phyloP scores from a whole-genome alignment of 2,888 invertebrate genomes.

The Mimumesa dahlbomi region DNA sequence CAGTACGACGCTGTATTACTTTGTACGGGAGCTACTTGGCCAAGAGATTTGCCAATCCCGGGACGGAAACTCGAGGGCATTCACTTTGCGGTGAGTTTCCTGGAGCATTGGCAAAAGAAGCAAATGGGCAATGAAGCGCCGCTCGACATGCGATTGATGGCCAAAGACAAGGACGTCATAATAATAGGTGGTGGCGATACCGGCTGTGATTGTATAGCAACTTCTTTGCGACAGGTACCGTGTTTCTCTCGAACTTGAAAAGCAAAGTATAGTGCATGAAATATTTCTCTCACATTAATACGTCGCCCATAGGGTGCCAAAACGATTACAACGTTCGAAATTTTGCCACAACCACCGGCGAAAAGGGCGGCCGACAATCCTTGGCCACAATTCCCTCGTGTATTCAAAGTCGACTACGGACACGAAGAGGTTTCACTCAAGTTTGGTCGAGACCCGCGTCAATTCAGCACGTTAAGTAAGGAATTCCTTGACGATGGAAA shows the following conservation, averaged over 20 bases:
- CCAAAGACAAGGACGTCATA: slow-evolving; percentile 96
- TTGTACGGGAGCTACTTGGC: slow-evolving; percentile 98
- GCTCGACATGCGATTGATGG: slow-evolving; percentile 83
- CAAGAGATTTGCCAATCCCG: slow-evolving; percentile 92
- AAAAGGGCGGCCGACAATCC: slow-evolving; percentile 94
- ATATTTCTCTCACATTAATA: too few relatives aligned
- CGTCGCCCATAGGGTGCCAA: slow-evolving; percentile 89
- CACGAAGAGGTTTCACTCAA: slow-evolving; percentile 93
- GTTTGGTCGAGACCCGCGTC: slow-evolving; percentile 95
- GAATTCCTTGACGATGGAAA: slow-evolving; percentile 95
- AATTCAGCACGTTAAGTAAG: slow-evolving; percentile 96
- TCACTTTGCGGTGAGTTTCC: slow-evolving; percentile 98
- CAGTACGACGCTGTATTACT: slow-evolving; percentile 90
- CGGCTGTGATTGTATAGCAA: slow-evolving; percentile 98
- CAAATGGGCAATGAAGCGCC: slow-evolving; percentile 87
- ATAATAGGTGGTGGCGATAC: slow-evolving; percentile 94
- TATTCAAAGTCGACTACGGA: slow-evolving; percentile 98
- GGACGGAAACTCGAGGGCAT: slow-evolving; percentile 95
- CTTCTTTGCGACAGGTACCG: slow-evolving; percentile 91
- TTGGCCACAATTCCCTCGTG: slow-evolving; percentile 99
- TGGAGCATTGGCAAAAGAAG: slow-evolving; percentile 98
- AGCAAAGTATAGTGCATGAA: too few relatives aligned
- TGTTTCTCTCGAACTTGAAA: background rate
- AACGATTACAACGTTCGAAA: slow-evolving; percentile 97
- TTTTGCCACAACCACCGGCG: slow-evolving; percentile 94